These are phyloP conservation scores for Drosophila colorata DNA, from an alignment of 2,888 invertebrate species.

Conservation along the genomic window DNA sequence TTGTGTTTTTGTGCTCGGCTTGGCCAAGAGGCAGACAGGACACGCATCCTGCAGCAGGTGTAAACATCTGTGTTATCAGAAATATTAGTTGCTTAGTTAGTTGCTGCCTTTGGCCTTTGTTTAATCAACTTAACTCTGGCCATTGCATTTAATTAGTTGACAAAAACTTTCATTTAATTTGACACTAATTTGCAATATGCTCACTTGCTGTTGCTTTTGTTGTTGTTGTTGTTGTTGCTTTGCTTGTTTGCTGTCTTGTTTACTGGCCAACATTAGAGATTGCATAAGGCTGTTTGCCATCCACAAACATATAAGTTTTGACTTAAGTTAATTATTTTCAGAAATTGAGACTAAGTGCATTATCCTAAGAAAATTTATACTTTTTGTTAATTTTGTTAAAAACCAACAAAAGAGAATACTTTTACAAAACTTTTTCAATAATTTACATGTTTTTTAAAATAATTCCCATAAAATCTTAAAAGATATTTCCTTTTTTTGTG, in stretches of 20 bases:
- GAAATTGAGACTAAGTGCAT: background rate
- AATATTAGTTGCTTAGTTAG: slow-evolving; percentile 60
- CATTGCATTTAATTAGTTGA: slow-evolving; percentile 64
- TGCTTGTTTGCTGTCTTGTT: slow-evolving; percentile 15
- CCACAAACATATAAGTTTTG: slow-evolving; percentile 14
- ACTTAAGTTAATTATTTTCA: slow-evolving; percentile 23
- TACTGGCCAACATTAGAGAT: slow-evolving; percentile 11
- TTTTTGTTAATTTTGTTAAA: background rate
- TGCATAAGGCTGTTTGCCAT: slow-evolving; percentile 4
- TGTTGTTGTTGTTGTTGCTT: slow-evolving; percentile 1
- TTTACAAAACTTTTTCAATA: no score
- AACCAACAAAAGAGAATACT: background rate
- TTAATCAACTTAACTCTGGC: slow-evolving; percentile 58
- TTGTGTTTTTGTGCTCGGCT: slow-evolving; percentile 38
- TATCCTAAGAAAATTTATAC: no score
- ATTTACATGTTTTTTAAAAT: no score
- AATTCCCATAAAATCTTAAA: no score
- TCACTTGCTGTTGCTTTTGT: slow-evolving; percentile 8
- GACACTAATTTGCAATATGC: slow-evolving; percentile 58
- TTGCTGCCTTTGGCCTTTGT: slow-evolving; percentile 48
- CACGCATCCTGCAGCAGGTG: slow-evolving; percentile 23
- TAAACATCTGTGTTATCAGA: slow-evolving; percentile 41
- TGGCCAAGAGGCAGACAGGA: slow-evolving; percentile 12
- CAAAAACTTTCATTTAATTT: slow-evolving; percentile 63
- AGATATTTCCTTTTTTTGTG: no score